These are phyloP conservation scores for Euphysa ruthae DNA, from an alignment of 30 jellyfish, hydroid and myxozoan genomes.

Conservation along the genomic window DNA sequence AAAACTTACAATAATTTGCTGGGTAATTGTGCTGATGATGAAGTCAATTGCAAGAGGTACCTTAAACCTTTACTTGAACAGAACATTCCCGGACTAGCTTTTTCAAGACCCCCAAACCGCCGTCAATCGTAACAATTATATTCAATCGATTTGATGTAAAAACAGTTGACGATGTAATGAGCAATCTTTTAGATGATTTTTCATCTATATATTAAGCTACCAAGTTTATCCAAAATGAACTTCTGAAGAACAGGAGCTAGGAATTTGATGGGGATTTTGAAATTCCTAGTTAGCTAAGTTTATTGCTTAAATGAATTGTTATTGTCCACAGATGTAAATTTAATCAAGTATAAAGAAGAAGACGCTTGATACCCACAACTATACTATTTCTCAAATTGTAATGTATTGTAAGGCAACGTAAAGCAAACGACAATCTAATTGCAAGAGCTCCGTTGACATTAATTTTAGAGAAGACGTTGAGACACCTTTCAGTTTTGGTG, in stretches of 20 bases:
- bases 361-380: constrained; percentile 1
- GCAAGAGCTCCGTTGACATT: neutral
- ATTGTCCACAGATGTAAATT: neutral
- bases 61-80: too few relatives aligned
- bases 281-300: neutral
- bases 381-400: neutral
- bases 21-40: too few relatives aligned
- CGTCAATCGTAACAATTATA: neutral
- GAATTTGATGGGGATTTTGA: neutral
- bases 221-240: neutral
- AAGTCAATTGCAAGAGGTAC: too few relatives aligned
- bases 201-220: neutral
- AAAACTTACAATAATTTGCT: too few relatives aligned
- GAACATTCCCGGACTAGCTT: neutral
- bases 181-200: neutral
- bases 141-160: neutral
- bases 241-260: neutral
- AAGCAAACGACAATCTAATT: neutral
- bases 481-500: neutral
- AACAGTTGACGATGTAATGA: too few relatives aligned
- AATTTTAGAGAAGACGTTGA: neutral
- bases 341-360: neutral
- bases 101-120: constrained; percentile 3
- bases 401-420: neutral
- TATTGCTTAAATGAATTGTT: neutral